Base-by-base conservation (phyloP, 2,797 vertebrate genomes). In the Thripadectes ignobilis region DNA sequence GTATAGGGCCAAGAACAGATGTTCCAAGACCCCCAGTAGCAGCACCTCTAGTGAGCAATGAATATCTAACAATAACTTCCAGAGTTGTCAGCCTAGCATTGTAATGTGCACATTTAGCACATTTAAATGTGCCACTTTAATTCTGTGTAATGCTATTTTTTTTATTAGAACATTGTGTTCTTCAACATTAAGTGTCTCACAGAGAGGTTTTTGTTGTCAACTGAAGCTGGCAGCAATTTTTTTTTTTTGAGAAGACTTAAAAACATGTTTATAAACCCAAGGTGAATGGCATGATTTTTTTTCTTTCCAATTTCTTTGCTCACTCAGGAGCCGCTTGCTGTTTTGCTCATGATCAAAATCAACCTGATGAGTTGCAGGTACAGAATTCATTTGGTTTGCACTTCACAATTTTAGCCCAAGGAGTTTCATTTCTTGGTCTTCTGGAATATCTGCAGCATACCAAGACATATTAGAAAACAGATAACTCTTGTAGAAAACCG, bases 101-200 rank as follows among this genome's bases (percentile, higher is more conserved):
- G 91, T 85, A 92, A 91, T 92, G 85, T 89, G 91, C 74, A 54
- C 82, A 89, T 94, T 91, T 95, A 96, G 77, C 57, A 59, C 83
- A 63, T 93, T 84, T 75, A 86, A 95, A 93, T 74, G 85, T 96
- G 93, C 89, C 72, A 80, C 87, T 95, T 94, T 52, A 88, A 93
- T 95, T 93, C 91, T 81, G 54, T 67, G 78, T 68, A 77, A 82
- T 74, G 85, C 75, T 88, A 62, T 79, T 85, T 93, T 96, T 96
- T 95, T 95, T 92, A 94, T 95, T 96, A 93, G 91, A 92, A 95
- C 91, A 94, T 54, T 63, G 67, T 82, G 94, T 83, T 87, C 91
- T 89, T 91, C 89, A 85, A 87, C 68, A 59, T 67, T 85, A 89
- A 74, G 73, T 59, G 74, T 92, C 84, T 95, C 3, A 0, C 52